Evolutionary conservation across 2,113 vertebrate species (phyloP).

Genomic region (Ciconia maguari): DNA sequence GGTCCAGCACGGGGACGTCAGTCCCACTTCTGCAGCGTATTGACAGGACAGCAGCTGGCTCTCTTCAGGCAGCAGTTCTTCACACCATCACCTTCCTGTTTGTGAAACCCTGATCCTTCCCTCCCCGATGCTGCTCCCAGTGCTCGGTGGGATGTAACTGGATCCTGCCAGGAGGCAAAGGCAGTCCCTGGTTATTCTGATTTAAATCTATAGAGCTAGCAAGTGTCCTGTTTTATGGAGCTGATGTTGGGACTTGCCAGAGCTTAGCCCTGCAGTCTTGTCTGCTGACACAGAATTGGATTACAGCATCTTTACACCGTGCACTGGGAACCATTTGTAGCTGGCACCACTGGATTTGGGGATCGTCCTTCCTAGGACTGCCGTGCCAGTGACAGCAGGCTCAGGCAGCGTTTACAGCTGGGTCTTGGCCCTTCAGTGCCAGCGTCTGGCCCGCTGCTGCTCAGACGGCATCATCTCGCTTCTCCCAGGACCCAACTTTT

Average conservation of each 20-base stretch:
- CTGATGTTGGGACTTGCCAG: not conserved
- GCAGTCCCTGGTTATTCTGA: not conserved
- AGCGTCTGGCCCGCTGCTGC: not conserved
- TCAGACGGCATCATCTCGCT: not conserved
- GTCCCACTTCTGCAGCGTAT: not conserved
- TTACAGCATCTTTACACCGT: not conserved
- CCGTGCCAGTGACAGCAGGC: not conserved
- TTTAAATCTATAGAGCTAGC: not conserved
- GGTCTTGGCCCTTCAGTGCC: not conserved
- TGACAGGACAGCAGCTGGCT: conserved; percentile 34
- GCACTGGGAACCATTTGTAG: not conserved
- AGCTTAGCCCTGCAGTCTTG: not conserved
- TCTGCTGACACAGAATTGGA: not conserved
- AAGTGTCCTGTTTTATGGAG: not conserved
- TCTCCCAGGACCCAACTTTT: not conserved
- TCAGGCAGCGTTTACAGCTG: not conserved
- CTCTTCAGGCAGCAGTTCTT: conserved; percentile 43
- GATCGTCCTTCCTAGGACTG: not conserved
- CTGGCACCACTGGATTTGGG: not conserved
- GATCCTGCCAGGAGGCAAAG: conserved; percentile 6
- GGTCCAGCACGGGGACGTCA: not conserved
- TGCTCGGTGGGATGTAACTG: conserved; percentile 37
- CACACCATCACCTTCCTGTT: conserved; percentile 64
- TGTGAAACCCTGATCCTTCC: conserved; percentile 58
- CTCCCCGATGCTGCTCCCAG: not conserved